These are phyloP conservation scores for Orchesella cincta DNA, from an alignment of 1,140 invertebrate genomes.

Conservation along the genomic window DNA sequence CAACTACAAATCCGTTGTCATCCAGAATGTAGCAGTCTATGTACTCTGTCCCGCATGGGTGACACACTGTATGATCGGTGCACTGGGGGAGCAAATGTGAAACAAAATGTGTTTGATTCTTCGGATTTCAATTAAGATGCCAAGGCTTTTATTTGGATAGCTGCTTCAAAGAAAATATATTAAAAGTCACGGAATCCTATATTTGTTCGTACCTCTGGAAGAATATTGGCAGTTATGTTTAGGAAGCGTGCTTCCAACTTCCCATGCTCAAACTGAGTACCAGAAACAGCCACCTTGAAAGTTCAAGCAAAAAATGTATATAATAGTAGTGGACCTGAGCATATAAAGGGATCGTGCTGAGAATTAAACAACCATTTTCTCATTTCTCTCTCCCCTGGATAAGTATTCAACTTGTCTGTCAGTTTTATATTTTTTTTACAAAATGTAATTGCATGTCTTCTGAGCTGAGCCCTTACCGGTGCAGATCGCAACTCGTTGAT, in stretches of 20 bases:
- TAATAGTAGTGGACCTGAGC: neutral
- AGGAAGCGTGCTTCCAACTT: conserved; percentile 78
- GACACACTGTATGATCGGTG: neutral
- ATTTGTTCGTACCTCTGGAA: conserved; percentile 68
- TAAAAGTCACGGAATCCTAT: neutral
- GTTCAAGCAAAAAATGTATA: neutral
- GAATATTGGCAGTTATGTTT: conserved; percentile 67
- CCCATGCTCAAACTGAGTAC: conserved; percentile 79
- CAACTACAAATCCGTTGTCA: conserved; percentile 88
- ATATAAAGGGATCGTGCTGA: too few relatives aligned
- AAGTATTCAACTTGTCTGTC: too few relatives aligned
- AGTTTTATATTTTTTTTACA: conserved; percentile 1
- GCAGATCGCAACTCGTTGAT: neutral
- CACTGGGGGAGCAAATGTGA: neutral
- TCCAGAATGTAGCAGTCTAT: conserved; percentile 89
- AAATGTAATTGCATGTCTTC: too few relatives aligned
- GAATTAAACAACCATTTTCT: neutral
- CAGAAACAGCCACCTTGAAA: conserved; percentile 77
- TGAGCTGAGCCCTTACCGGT: neutral
- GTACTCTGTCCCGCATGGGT: neutral
- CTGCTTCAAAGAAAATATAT: neutral
- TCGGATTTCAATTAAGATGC: neutral
- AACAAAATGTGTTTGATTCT: neutral
- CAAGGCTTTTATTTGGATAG: neutral
- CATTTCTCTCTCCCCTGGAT: neutral